Percentiles rank a stretch among this genome's conserved stretches.
These are phyloP conservation scores for Acanthoscelides obtectus DNA, from an alignment of 2,888 invertebrate genomes.

Conservation along the genomic window DNA sequence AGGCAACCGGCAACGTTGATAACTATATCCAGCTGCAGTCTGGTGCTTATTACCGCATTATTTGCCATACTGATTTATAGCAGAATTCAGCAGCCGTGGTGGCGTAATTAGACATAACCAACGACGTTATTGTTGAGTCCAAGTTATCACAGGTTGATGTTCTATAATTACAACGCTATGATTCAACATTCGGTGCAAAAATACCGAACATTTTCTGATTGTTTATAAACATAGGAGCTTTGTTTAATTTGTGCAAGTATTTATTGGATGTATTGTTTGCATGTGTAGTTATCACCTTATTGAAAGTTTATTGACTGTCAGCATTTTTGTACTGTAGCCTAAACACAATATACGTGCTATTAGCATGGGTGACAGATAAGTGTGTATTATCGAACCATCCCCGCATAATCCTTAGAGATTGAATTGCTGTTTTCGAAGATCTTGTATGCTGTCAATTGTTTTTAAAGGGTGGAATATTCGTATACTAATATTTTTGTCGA, in stretches of 20 bases:
- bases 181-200: background rate
- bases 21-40: background rate
- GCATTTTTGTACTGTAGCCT: background rate
- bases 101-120: conserved; percentile 23
- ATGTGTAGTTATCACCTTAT: background rate
- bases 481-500: too few species aligned
- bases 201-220: background rate
- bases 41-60: conserved; percentile 23
- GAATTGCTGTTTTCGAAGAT: too few species aligned
- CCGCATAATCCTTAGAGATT: too few species aligned
- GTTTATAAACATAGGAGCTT: background rate
- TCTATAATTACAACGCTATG: background rate
- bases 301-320: background rate
- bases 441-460: too few species aligned
- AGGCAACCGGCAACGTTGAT: conserved; percentile 9
- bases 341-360: too few species aligned
- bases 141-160: conserved; percentile 5
- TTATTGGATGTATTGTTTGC: background rate
- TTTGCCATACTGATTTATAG: conserved; percentile 26
- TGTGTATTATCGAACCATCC: too few species aligned
- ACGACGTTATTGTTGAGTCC: conserved; percentile 15
- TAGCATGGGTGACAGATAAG: too few species aligned
- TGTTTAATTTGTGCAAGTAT: background rate
- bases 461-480: too few species aligned
- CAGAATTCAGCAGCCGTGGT: conserved; percentile 7